Percentiles rank a stretch among this genome's conserved stretches.
phyloP scores from a whole-genome alignment of 2,888 invertebrate genomes.

The Incurvaria masculella region DNA sequence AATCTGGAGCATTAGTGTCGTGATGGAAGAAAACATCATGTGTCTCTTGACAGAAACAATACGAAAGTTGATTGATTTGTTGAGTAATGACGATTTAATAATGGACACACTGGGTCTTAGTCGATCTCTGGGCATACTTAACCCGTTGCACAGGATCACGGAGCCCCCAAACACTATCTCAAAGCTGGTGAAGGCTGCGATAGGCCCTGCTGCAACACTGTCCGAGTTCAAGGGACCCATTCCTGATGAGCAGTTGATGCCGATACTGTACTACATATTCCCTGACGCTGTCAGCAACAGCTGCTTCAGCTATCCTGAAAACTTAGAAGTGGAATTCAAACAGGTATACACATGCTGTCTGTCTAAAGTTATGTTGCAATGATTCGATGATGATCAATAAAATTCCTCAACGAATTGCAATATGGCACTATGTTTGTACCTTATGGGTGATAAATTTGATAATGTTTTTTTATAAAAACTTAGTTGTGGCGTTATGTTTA shows the following conservation, averaged over 20 bases:
- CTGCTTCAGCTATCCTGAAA: constrained; percentile 50
- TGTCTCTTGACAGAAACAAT: constrained; percentile 78
- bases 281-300: constrained; percentile 78
- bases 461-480: background rate
- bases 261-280: constrained; percentile 79
- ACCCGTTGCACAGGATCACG: constrained; percentile 69
- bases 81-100: constrained; percentile 46
- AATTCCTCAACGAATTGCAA: no score
- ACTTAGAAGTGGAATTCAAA: constrained; percentile 45
- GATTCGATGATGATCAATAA: no score
- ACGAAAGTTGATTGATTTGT: constrained; percentile 65
- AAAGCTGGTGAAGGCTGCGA: constrained; percentile 51
- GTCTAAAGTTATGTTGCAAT: background rate
- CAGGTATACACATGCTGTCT: constrained; percentile 24
- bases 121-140: constrained; percentile 47
- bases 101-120: constrained; percentile 49
- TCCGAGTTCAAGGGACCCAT: constrained; percentile 72
- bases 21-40: constrained; percentile 64
- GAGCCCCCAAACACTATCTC: constrained; percentile 73
- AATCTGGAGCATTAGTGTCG: constrained; percentile 70
- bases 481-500: no score
- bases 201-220: constrained; percentile 47
- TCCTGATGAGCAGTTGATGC: constrained; percentile 68
- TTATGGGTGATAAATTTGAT: background rate
- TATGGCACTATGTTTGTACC: no score